Conservation (phyloP, 2,888 invertebrate species). For the Lypha dubia region DNA sequence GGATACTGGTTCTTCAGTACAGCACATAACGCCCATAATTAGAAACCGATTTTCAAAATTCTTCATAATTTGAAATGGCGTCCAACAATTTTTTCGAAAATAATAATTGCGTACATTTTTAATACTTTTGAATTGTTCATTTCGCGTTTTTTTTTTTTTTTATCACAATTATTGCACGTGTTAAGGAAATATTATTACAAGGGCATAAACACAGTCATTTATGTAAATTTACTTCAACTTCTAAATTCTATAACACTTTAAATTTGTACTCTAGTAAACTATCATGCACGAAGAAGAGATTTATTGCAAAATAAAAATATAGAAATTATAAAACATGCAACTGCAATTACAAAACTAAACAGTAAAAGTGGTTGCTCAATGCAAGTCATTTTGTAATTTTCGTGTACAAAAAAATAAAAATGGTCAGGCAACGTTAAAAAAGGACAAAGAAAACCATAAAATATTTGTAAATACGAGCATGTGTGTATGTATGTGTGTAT, state of each 20-base stretch:
- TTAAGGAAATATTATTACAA: neutral
- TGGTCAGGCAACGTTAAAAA: neutral
- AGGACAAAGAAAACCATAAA: neutral
- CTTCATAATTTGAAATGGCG: too few species aligned
- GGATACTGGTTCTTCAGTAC: too few species aligned
- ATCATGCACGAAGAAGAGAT: neutral
- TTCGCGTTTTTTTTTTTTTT: too few species aligned
- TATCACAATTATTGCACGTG: too few species aligned
- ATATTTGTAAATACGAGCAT: too few species aligned
- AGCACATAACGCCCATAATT: too few species aligned
- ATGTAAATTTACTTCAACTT: neutral
- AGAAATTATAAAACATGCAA: constrained; percentile 30
- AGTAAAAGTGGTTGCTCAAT: constrained; percentile 54
- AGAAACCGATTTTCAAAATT: too few species aligned
- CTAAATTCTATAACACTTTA: neutral
- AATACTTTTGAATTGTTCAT: too few species aligned
- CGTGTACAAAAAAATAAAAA: constrained; percentile 5
- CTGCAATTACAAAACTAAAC: constrained; percentile 55
- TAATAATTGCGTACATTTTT: too few species aligned
- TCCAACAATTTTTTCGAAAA: too few species aligned
- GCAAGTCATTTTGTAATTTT: constrained; percentile 51
- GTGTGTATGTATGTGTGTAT: too few species aligned
- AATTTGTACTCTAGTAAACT: neutral
- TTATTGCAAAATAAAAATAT: neutral
- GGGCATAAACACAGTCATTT: neutral